Base-by-base conservation (phyloP, 2,113 vertebrate species). In the Noctilio leporinus region DNA sequence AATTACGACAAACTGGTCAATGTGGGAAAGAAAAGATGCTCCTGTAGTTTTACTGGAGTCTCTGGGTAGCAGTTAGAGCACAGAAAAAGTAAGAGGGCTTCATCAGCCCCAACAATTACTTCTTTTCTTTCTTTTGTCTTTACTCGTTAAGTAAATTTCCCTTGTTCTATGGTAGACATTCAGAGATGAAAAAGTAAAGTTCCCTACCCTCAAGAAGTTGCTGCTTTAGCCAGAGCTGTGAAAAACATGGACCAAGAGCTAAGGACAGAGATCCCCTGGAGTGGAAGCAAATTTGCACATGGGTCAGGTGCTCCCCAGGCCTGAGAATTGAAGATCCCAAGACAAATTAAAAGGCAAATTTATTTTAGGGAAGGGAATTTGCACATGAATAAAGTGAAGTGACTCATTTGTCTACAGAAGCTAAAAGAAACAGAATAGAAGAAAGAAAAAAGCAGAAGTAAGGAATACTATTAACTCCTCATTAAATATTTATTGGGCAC, bases 21-120 rank as follows among this genome's bases (percentile, higher is more conserved):
- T 51, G 70, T 93, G 96, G 84, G 88, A 90, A 90, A 90, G 33
- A 90, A 95, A 94, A 96, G 76, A 93, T 92, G 86, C 35, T 28
- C 9, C 20, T 70, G 86, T 33, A 57, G 30, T 93, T 96, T 93
- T 83, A 55, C n/a, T 19, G 16, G 43, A 82, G 11, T 30, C 70
- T 91, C 70, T 91, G 87, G 35, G 35, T 53, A 80, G 40, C 43
- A 87, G 86, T 83, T 75, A 75, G 4, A 87, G 45, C 30, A 51
- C 9, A 40, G 38, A 88, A 81, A 87, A 11, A 11, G 3, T 4
- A 59, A 47, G 80, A 91, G 10, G 55, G 11, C n/a, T 75, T 89
- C 35, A 9, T 77, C 78, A 38, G 53, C 15, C 14, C 3, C 62
- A 91, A 67, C 75, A 53, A 5, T 65, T 15, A 49, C 20, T 85